Base-by-base conservation (phyloP, 2,888 invertebrate species). In the Amblyjoppa proteus region DNA sequence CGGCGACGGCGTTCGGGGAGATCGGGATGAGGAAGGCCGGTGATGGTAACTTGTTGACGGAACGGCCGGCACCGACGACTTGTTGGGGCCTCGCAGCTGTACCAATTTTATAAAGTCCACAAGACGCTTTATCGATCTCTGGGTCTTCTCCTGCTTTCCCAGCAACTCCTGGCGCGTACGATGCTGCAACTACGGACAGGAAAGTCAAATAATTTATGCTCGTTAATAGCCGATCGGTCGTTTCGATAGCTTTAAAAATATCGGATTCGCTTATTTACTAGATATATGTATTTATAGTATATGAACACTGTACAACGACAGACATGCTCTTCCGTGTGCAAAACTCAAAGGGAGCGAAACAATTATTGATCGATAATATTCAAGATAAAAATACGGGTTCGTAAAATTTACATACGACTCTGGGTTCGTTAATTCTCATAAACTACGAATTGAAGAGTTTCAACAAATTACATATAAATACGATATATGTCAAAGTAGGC, bases 91-190 rank as follows among this genome's bases (percentile, higher is more conserved):
- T 75, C 66, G 86, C 64, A 88, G 89, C 83, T 93, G 93, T 89
- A 93, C 93, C 91, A 91, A 84, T 73, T 91, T 93, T 90, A 93
- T 93, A 88, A 94, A 94, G 87, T 93, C 93, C 92, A 92, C 91
- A 80, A 94, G 91, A 31, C 93, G 93, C 73, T 93, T 94, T 91
- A 94, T 93, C 77, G 93, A 94, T 76, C 88, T 93, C 91, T 93
- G 93, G 16, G 93, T 94, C 89, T 90, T 93, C 90, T 93, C 93
- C 91, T 93, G 93, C 68, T 93, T 93, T 89, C 90, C 92, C 90
- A 92, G 82, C 86, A 92, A 87, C 85, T 94, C 93, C 91, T 92
- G 93, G 45, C 93, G 93, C 83, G 91, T 91, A 89, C 91, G 93
- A 64, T 93, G 92, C 87, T 94, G 93, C 77, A 92, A 88, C 93